Evolutionary conservation across 2,888 invertebrate species (phyloP).

Genomic region (Hypolimnas misippus): DNA sequence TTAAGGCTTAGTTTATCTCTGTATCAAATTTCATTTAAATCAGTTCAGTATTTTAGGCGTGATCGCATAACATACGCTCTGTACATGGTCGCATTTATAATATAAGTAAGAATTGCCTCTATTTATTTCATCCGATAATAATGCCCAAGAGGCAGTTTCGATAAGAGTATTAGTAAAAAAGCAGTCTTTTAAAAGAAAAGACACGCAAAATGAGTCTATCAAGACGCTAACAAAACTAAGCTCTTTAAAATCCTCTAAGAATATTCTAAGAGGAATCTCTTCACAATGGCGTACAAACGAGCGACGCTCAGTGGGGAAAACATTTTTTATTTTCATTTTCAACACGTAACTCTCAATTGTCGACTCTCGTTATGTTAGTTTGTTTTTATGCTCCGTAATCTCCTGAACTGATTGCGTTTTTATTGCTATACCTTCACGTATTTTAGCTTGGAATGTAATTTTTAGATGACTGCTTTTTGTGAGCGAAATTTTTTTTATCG

Average conservation of each 20-base stretch:
- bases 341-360: constrained; percentile 13
- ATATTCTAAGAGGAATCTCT: constrained; percentile 21
- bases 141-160: too few species aligned
- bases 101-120: too few species aligned
- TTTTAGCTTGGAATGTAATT: too few species aligned
- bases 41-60: too few species aligned
- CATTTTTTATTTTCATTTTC: constrained; percentile 19
- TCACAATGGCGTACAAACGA: constrained; percentile 25
- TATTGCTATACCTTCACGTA: background rate
- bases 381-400: constrained; percentile 6
- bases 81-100: too few species aligned
- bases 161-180: background rate
- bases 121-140: background rate
- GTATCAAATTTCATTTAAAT: too few species aligned
- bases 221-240: constrained; percentile 13
- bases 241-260: constrained; percentile 13
- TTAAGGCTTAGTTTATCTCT: too few species aligned
- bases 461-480: too few species aligned
- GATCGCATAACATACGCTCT: too few species aligned
- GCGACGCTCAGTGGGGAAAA: constrained; percentile 8
- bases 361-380: constrained; percentile 8
- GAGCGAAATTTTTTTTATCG: too few species aligned
- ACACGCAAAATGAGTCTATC: constrained; percentile 2
- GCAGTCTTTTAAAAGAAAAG: background rate
- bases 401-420: background rate